Conservation (phyloP, 2,888 invertebrate genomes). For the Callyntrura guangdongensis region DNA sequence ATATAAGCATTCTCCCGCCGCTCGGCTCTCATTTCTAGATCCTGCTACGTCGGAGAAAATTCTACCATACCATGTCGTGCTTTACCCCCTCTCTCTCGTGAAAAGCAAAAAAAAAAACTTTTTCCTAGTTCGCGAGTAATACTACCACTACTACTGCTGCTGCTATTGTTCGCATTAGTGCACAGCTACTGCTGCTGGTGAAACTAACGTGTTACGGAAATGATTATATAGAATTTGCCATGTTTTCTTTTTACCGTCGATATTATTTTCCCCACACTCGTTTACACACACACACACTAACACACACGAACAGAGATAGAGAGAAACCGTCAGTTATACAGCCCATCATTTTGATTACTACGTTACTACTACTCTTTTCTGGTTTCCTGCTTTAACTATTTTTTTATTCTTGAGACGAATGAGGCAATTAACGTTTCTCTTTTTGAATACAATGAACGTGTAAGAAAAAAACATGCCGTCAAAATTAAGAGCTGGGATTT, state of each 20-base stretch:
- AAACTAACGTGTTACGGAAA: slow-evolving; percentile 18
- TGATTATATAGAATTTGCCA: slow-evolving; percentile 60
- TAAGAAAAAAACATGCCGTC: background rate
- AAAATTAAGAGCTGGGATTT: background rate
- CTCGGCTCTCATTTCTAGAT: background rate
- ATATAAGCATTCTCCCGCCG: background rate
- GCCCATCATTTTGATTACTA: background rate
- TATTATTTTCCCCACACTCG: slow-evolving; percentile 21
- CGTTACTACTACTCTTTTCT: background rate
- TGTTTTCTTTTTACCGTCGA: slow-evolving; percentile 43
- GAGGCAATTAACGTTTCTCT: slow-evolving; percentile 13
- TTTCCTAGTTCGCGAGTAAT: background rate
- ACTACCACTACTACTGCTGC: background rate
- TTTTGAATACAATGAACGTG: background rate
- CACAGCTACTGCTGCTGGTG: background rate
- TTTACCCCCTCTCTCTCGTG: background rate
- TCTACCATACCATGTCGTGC: background rate
- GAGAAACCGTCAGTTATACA: slow-evolving; percentile 3
- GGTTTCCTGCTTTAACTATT: slow-evolving; percentile 6
- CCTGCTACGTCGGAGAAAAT: background rate
- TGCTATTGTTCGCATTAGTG: background rate
- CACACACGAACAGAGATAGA: background rate
- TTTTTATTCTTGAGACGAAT: background rate
- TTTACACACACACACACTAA: background rate
- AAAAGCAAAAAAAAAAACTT: background rate